These are phyloP conservation scores for Climacteris rufus DNA, from an alignment of 2,113 vertebrate genomes.

Conservation along the genomic window DNA sequence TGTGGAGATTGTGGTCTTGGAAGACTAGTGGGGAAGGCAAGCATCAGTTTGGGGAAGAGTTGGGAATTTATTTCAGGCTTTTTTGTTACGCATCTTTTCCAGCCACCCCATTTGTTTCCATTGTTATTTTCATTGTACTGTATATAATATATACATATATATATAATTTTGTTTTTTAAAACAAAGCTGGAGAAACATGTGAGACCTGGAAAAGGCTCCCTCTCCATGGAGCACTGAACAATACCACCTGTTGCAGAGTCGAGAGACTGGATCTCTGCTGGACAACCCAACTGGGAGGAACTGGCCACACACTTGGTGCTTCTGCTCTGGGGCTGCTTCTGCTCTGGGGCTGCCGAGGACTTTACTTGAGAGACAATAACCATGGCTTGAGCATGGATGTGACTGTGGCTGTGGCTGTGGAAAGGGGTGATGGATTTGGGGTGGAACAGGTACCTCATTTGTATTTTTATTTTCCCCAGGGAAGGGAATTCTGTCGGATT, in stretches of 20 bases:
- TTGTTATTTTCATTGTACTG: conserved; percentile 49
- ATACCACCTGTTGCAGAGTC: neutral
- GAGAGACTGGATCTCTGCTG: neutral
- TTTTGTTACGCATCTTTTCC: conserved; percentile 65
- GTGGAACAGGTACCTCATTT: conserved; percentile 49
- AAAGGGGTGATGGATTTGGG: conserved; percentile 13
- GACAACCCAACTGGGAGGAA: neutral
- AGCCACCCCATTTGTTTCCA: conserved; percentile 64
- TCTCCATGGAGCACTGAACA: conserved; percentile 56
- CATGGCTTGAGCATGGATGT: conserved; percentile 13
- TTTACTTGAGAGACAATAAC: conserved; percentile 4
- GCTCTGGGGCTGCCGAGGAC: neutral
- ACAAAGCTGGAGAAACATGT: conserved; percentile 37
- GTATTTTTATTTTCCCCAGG: conserved; percentile 23
- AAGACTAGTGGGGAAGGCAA: conserved; percentile 69
- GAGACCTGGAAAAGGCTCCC: neutral
- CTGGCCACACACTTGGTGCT: neutral
- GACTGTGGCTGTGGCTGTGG: neutral
- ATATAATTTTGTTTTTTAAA: neutral
- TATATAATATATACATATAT: neutral
- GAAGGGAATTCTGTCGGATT: neutral
- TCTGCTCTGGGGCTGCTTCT: neutral
- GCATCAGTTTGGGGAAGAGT: neutral
- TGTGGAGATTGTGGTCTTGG: conserved; percentile 85
- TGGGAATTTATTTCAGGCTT: conserved; percentile 49